Evolutionary conservation across 2,888 invertebrate species (phyloP), one percentile per base, ranked within the genome.

Genomic region (Timandra comae): DNA sequence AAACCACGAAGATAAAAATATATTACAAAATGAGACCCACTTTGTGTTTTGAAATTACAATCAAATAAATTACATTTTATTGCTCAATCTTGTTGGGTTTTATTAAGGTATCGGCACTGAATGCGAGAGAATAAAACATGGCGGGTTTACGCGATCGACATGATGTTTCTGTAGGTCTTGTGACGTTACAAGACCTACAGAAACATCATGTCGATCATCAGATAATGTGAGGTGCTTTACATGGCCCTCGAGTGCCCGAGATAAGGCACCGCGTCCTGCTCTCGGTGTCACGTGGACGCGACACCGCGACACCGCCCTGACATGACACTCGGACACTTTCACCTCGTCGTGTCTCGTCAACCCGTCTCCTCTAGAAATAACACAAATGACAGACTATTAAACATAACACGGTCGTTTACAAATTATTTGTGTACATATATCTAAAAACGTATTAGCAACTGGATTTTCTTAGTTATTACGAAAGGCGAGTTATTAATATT

Each of bases 61-160:
- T 84, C 82, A 79, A 80, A 85, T 85, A 85, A 85, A 85, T 85
- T 85, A 84, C 81, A 66, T 84, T 85, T 85, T 85, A 85, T 85
- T 85, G 80, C 84, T 85, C 84, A 85, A 85, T 85, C 82, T 82
- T 68, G 84, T 84, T 84, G 79, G 79, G 66, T 84, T 84, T 84
- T 85, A 84, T 84, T 81, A 82, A 81, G 84, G 85, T 84, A 81
- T 78, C 81, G 81, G 77, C 73, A 68, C 75, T 78, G 76, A 74
- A 73, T 70, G 71, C 63, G 69, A 72, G 72, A 67, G 73, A 69
- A 82, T 82, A 77, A 82, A 81, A 82, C 80, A 84, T 76, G 78
- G 78, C 69, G 73, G 71, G 75, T 75, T 80, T 80, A 77, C 80
- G 78, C 79, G 75, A 72, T 64, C 59, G 65, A 77, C 80, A 73